Evolutionary conservation across 2,888 invertebrate species (phyloP), one percentile per base, ranked within the genome.

Genomic region (Spodoptera picta): DNA sequence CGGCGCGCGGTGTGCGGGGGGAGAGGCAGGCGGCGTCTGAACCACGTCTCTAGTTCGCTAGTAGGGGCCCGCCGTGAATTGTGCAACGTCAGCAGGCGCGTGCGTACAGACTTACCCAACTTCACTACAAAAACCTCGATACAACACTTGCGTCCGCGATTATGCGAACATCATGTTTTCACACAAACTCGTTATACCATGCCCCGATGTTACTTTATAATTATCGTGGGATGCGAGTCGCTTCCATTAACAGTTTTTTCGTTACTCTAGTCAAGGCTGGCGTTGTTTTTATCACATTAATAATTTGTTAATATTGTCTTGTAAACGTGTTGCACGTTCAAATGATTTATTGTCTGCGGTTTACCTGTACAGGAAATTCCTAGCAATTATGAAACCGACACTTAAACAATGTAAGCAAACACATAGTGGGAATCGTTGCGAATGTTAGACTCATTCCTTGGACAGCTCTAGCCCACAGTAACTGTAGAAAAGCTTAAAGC

Each of bases 51-150:
- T 79, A 82, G 77, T 79, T 69, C 73, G 80, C 82, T 81, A 80
- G 75, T 82, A 81, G 84, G 82, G 86, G 83, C 84, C 85, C 86
- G 83, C 67, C 85, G 87, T 88, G 85, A 88, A 91, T 91, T 90
- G 91, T 93, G 92, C 92, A 93, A 91, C 91, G 91, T 90, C 91
- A 92, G 87, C 89, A 70, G 73, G 87, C 90, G 89, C 91, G 90
- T 92, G 91, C 90, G 91, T 91, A 87, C 84, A 79, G 65, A 64
- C 69, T 67, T 73, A 71, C 65, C 66, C 81, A 73, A 82, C 81
- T 69, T 76, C 68, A 76, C 81, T 83, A 85, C 84, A 89, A 89
- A 86, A 83, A 77, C 75, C 62, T 63, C 78, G 77, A 79, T 69
- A 80, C 73, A 80, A 81, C 78, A 82, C 75, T 76, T 69, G 70